Evolutionary conservation across 2,797 vertebrate species (phyloP).

Genomic region (Anguilla obscura): DNA sequence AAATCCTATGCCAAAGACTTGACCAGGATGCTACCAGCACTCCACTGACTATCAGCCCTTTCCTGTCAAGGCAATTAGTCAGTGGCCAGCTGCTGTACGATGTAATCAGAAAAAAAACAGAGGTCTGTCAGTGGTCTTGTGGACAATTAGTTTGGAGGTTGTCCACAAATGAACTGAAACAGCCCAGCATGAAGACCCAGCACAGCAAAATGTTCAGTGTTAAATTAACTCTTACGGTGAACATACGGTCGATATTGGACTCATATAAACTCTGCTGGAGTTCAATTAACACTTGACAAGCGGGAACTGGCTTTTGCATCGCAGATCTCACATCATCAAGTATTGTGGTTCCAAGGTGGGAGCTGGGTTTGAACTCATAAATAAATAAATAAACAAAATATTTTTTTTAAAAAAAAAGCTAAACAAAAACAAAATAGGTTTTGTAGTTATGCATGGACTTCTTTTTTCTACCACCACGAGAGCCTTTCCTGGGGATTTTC

Average conservation of each 20-base stretch:
- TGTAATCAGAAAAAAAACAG: not conserved
- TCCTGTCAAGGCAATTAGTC: not conserved
- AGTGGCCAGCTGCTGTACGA: not conserved
- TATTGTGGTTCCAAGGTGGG: not conserved
- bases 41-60: not conserved
- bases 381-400: not conserved
- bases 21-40: not conserved
- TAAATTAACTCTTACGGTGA: not conserved
- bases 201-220: not conserved
- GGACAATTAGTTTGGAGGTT: not conserved
- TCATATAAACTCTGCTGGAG: not conserved
- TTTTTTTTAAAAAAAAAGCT: not conserved
- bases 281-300: not conserved
- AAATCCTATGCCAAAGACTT: not conserved
- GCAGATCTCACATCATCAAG: not conserved
- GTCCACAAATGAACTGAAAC: not conserved
- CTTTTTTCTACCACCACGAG: not conserved
- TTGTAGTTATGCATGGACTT: not conserved
- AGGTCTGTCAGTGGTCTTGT: not conserved
- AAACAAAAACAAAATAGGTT: not conserved
- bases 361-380: not conserved
- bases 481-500: not conserved
- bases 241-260: not conserved
- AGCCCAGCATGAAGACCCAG: not conserved
- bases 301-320: not conserved